A percentile compares a stretch with the other conserved stretches of the same genome.
These are phyloP conservation scores for Clusia tigrina DNA, from an alignment of 2,888 invertebrate species.

Conservation along the genomic window DNA sequence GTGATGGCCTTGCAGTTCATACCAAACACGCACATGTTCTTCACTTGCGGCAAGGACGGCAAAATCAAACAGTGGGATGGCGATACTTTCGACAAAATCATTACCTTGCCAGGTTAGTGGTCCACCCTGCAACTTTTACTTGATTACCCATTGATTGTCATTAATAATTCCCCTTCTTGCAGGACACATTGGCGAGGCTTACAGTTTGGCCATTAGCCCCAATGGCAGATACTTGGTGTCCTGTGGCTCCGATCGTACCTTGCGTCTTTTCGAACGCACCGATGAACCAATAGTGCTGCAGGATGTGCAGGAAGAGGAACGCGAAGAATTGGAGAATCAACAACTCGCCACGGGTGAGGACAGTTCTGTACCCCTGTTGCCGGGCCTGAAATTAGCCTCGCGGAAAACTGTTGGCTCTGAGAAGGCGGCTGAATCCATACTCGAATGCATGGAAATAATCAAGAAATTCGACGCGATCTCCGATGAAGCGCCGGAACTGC, in stretches of 20 bases:
- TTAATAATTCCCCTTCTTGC: neutral
- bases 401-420: slow-evolving; percentile 71
- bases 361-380: slow-evolving; percentile 74
- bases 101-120: slow-evolving; percentile 73
- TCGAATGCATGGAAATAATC: slow-evolving; percentile 88
- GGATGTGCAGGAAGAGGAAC: slow-evolving; percentile 87
- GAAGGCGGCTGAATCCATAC: slow-evolving; percentile 80
- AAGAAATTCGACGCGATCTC: slow-evolving; percentile 67
- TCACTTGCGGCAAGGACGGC: slow-evolving; percentile 93
- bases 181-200: slow-evolving; percentile 84
- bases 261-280: slow-evolving; percentile 85
- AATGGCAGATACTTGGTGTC: slow-evolving; percentile 81
- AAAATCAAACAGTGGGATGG: slow-evolving; percentile 97
- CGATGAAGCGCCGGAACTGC: slow-evolving; percentile 66
- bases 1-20: slow-evolving; percentile 90
- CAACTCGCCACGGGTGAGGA: slow-evolving; percentile 76
- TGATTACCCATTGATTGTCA: neutral
- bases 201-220: slow-evolving; percentile 78
- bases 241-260: slow-evolving; percentile 86
- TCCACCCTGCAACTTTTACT: too few relatives aligned
- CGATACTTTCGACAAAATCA: slow-evolving; percentile 88
- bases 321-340: slow-evolving; percentile 77
- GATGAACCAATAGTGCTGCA: slow-evolving; percentile 91
- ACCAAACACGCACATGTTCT: slow-evolving; percentile 90
- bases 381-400: slow-evolving; percentile 82